These are phyloP conservation scores for Erebia palarica DNA, from an alignment of 2,888 invertebrate genomes.

Conservation along the genomic window DNA sequence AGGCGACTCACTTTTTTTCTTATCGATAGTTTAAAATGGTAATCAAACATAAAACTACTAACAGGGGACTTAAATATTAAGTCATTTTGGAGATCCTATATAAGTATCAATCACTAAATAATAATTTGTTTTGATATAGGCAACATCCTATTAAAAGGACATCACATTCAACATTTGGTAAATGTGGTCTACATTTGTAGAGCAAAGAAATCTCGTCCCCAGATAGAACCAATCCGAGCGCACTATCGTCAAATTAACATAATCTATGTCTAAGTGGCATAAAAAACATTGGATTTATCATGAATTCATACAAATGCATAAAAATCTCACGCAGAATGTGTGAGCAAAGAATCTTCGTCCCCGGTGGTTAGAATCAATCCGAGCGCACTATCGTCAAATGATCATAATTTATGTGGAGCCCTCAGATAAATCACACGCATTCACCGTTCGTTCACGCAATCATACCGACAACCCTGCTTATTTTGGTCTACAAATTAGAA, in stretches of 20 bases:
- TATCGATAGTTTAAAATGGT: too few species aligned
- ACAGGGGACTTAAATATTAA: too few species aligned
- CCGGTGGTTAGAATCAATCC: conserved; percentile 29
- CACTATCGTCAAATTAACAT: conserved; percentile 20
- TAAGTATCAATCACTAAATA: too few species aligned
- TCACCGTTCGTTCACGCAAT: conserved; percentile 15
- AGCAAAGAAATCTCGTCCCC: too few species aligned
- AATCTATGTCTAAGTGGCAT: conserved; percentile 33
- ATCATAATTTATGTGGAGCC: conserved; percentile 32
- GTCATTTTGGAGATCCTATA: too few species aligned
- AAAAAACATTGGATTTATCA: background rate
- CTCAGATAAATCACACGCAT: conserved; percentile 30
- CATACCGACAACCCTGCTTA: background rate
- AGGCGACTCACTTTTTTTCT: too few species aligned
- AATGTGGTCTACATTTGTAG: too few species aligned
- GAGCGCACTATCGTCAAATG: conserved; percentile 17
- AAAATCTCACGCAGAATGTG: background rate
- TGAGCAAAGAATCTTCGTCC: background rate
- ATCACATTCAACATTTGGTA: too few species aligned
- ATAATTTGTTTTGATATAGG: too few species aligned
- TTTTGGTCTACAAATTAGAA: conserved; percentile 7
- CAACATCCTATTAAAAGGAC: too few species aligned
- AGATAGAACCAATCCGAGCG: conserved; percentile 26
- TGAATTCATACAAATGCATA: background rate
- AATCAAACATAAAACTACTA: too few species aligned